Evolutionary conservation across 2,113 vertebrate species (phyloP).

Genomic region (Sarotherodon lohbergeri): DNA sequence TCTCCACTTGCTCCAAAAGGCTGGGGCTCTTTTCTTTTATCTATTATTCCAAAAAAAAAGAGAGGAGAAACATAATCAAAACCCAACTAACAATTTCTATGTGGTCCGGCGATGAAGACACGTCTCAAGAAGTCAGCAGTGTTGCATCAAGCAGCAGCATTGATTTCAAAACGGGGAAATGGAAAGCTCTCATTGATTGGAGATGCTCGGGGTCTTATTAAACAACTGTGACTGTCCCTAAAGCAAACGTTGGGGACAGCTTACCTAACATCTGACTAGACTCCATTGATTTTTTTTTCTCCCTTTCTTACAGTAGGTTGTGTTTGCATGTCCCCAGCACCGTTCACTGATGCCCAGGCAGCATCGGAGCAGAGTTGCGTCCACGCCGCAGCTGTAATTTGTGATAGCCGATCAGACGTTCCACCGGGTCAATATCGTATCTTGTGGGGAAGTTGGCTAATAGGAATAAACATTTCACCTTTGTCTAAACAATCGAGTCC

Average conservation of each 20-base stretch:
- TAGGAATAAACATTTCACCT: constrained; percentile 76
- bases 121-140: constrained; percentile 51
- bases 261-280: constrained; percentile 69
- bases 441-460: constrained; percentile 57
- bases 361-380: constrained; percentile 7
- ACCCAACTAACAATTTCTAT: not conserved
- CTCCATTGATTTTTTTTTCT: constrained; percentile 64
- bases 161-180: constrained; percentile 63
- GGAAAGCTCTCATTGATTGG: constrained; percentile 70
- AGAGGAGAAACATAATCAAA: not conserved
- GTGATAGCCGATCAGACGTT: constrained; percentile 60
- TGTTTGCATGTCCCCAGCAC: constrained; percentile 61
- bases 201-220: constrained; percentile 73
- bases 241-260: constrained; percentile 60
- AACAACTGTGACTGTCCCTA: constrained; percentile 67
- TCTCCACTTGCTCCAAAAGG: not conserved
- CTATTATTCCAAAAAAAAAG: not conserved
- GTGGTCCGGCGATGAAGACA: constrained; percentile 14
- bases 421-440: constrained; percentile 62
- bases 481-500: constrained; percentile 69
- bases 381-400: constrained; percentile 59
- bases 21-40: not conserved
- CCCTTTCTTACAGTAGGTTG: constrained; percentile 17
- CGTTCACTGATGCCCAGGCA: not conserved
- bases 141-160: constrained; percentile 63